Percentiles rank a stretch among this genome's conserved stretches.
phyloP scores from a whole-genome alignment of 1,140 invertebrate species.

The Gyrodactylus salaris region DNA sequence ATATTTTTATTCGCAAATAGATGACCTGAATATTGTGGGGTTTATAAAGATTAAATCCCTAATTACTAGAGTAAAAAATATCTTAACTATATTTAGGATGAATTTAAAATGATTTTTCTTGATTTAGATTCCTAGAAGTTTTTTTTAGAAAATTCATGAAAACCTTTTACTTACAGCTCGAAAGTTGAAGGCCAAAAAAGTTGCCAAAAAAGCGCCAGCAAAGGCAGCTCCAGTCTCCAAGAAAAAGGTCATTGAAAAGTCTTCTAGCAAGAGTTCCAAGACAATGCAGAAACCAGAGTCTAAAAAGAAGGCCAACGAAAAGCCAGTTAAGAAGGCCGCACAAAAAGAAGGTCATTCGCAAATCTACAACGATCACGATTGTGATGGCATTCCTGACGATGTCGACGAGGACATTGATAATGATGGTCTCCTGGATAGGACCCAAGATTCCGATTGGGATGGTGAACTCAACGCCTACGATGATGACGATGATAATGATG shows the following conservation, averaged over 20 bases:
- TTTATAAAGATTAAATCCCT: no score
- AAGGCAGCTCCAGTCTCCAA: not conserved
- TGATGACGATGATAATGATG: slow-evolving; percentile 9
- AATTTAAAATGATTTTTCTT: no score
- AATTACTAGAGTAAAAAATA: no score
- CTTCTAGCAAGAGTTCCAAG: not conserved
- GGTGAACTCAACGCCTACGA: slow-evolving; percentile 6
- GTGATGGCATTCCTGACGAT: slow-evolving; percentile 14
- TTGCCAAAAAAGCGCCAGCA: not conserved
- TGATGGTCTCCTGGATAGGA: slow-evolving; percentile 9
- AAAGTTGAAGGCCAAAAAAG: not conserved
- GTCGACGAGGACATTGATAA: slow-evolving; percentile 11
- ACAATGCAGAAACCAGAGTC: not conserved
- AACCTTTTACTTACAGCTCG: not conserved
- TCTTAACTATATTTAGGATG: no score
- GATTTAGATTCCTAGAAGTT: no score
- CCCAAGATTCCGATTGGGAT: slow-evolving; percentile 8
- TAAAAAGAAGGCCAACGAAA: not conserved
- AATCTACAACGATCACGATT: slow-evolving; percentile 13
- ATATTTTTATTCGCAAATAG: no score
- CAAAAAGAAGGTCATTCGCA: not conserved
- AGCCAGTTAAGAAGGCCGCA: not conserved
- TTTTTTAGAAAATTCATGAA: no score
- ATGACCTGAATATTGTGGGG: no score
- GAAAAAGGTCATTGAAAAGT: not conserved